Evolutionary conservation across 1,140 invertebrate genomes (phyloP).

Genomic region (Saxidomus purpurata): DNA sequence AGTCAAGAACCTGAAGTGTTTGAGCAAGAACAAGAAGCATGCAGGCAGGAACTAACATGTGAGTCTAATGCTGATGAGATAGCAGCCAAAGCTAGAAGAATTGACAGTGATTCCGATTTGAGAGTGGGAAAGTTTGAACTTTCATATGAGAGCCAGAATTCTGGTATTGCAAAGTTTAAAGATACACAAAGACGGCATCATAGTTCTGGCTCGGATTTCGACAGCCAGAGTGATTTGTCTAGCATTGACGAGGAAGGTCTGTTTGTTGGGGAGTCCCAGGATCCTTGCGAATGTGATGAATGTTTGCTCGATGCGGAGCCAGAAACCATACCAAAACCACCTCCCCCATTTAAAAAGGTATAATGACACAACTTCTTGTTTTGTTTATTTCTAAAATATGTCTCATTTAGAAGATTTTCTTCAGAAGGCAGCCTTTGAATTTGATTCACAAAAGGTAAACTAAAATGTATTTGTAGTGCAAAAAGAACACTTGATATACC

Average conservation of each 20-base stretch:
- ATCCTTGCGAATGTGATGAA: slow-evolving; percentile 73
- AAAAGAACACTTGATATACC: too few species aligned
- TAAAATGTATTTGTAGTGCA: too few species aligned
- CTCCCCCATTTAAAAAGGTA: slow-evolving; percentile 47
- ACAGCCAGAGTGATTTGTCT: slow-evolving; percentile 61
- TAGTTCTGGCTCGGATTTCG: slow-evolving; percentile 62
- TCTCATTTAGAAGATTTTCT: too few species aligned
- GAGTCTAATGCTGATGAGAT: neutral
- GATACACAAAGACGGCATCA: neutral
- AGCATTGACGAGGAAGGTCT: slow-evolving; percentile 52
- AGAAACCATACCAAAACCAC: neutral
- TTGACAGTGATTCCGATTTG: neutral
- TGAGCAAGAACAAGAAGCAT: neutral
- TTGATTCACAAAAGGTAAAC: too few species aligned
- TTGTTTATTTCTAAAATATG: neutral
- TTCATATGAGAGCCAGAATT: neutral
- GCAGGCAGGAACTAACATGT: neutral
- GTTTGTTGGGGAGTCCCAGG: slow-evolving; percentile 53
- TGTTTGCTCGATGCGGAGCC: slow-evolving; percentile 59
- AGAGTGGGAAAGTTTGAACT: neutral
- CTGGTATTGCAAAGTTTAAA: slow-evolving; percentile 21
- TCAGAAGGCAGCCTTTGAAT: too few species aligned
- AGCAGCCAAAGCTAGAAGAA: neutral
- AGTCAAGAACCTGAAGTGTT: neutral
- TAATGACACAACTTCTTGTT: neutral